Percentiles rank a stretch among this genome's conserved stretches.
Conservation (phyloP, 2,113 vertebrate species). For the Perca flavescens region DNA sequence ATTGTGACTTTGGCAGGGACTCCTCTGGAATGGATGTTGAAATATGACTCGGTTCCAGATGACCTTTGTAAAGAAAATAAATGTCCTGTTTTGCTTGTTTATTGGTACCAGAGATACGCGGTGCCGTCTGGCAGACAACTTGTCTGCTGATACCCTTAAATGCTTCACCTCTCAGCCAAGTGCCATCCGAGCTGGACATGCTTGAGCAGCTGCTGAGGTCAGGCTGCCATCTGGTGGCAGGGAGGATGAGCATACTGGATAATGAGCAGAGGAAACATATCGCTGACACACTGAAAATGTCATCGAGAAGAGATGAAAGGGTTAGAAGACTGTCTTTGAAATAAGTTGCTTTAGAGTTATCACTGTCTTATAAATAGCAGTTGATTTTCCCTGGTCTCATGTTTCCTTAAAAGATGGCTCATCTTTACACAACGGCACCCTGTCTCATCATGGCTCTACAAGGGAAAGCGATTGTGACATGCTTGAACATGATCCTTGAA, state of each 20-base stretch:
- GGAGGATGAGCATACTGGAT: slow-evolving; percentile 69
- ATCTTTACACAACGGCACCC: slow-evolving; percentile 46
- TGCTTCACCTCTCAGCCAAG: slow-evolving; percentile 49
- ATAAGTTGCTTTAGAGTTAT: neutral
- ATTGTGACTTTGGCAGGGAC: slow-evolving; percentile 47
- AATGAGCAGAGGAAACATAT: slow-evolving; percentile 60
- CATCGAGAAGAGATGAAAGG: slow-evolving; percentile 54
- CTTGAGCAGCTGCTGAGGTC: slow-evolving; percentile 71
- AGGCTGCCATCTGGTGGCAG: slow-evolving; percentile 81
- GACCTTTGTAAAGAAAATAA: slow-evolving; percentile 62
- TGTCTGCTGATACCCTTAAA: slow-evolving; percentile 79
- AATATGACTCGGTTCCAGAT: slow-evolving; percentile 47
- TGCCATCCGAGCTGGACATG: slow-evolving; percentile 66
- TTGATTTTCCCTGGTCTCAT: neutral
- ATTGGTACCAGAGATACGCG: slow-evolving; percentile 55
- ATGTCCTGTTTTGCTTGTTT: slow-evolving; percentile 63
- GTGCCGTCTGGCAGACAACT: slow-evolving; percentile 78
- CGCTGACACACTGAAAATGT: slow-evolving; percentile 49
- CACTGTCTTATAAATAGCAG: neutral
- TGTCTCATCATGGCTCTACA: slow-evolving; percentile 81
- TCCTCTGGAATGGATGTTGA: slow-evolving; percentile 42
- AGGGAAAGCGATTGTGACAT: slow-evolving; percentile 61
- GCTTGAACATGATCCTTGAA: slow-evolving; percentile 74
- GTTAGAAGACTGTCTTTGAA: slow-evolving; percentile 18
- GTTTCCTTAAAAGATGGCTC: slow-evolving; percentile 54